Conservation (phyloP, 2,888 invertebrate genomes). For the Bugula neritina region DNA sequence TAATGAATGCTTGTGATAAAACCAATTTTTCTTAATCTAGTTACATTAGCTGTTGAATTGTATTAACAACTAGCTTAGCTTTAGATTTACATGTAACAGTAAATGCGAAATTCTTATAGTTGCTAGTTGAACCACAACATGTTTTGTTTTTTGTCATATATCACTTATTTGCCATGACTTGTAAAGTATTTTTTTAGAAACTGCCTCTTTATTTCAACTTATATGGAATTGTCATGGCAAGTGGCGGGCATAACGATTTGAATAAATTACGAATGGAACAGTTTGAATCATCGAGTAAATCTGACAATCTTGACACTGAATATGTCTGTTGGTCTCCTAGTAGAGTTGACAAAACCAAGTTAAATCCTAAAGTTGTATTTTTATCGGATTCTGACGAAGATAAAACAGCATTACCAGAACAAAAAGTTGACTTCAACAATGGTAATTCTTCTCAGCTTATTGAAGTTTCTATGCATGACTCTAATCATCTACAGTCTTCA, state of each 20-base stretch:
- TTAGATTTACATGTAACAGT: no score
- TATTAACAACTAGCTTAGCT: no score
- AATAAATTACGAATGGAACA: constrained; percentile 5
- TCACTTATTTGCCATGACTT: no score
- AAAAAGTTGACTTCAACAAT: not conserved
- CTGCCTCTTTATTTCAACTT: no score
- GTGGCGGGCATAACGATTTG: not conserved
- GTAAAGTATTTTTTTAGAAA: no score
- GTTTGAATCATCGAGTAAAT: not conserved
- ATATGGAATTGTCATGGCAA: not conserved
- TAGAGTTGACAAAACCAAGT: not conserved
- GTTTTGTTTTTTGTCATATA: no score
- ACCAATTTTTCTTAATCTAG: no score
- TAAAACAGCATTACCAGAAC: not conserved
- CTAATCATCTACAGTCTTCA: not conserved
- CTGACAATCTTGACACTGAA: not conserved
- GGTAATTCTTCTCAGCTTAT: not conserved
- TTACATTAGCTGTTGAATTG: no score
- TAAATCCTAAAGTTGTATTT: not conserved
- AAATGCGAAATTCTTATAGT: no score
- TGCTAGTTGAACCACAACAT: no score
- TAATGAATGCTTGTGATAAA: no score
- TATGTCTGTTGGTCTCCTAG: constrained; percentile 10
- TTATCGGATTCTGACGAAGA: constrained; percentile 6
- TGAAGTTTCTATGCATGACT: not conserved